Conservation (phyloP, 2,888 invertebrate genomes). For the Drosophila koepferae region DNA sequence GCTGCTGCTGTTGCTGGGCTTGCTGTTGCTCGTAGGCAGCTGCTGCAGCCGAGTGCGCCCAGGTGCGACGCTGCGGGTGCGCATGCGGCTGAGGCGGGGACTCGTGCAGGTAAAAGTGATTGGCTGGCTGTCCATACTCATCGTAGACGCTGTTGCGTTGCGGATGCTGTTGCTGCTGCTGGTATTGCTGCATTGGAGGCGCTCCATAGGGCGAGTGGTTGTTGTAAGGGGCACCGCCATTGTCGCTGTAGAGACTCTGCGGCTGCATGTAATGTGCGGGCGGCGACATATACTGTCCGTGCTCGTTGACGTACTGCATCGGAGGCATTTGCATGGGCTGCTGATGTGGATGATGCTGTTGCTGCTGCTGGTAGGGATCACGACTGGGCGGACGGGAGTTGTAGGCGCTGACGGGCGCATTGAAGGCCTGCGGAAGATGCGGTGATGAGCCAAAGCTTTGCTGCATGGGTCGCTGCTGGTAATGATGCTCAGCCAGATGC, state of each 20-base stretch:
- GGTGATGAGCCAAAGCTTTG: constrained; percentile 85
- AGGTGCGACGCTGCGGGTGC: constrained; percentile 88
- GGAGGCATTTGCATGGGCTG: constrained; percentile 60
- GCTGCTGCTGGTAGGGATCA: constrained; percentile 83
- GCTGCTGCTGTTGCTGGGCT: constrained; percentile 76
- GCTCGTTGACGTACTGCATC: constrained; percentile 85
- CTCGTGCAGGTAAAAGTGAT: constrained; percentile 92
- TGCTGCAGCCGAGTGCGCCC: constrained; percentile 87
- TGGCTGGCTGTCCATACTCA: constrained; percentile 85
- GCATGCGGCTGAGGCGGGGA: constrained; percentile 82
- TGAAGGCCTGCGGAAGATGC: constrained; percentile 84
- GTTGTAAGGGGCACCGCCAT: constrained; percentile 80
- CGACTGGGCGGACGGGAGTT: constrained; percentile 84
- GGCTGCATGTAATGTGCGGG: constrained; percentile 78
- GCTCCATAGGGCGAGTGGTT: constrained; percentile 77
- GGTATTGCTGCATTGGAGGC: constrained; percentile 84
- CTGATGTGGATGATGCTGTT: constrained; percentile 67
- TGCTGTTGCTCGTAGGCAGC: constrained; percentile 77
- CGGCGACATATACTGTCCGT: constrained; percentile 83
- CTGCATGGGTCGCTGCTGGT: constrained; percentile 82
- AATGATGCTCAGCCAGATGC: constrained; percentile 86
- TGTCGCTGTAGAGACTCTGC: constrained; percentile 85
- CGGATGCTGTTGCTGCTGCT: constrained; percentile 83
- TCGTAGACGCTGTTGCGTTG: constrained; percentile 86
- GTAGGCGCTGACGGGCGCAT: constrained; percentile 80